A percentile compares a stretch with the other conserved stretches of the same genome.
phyloP scores from a whole-genome alignment of 2,113 vertebrate species.

The Arenaria interpres region DNA sequence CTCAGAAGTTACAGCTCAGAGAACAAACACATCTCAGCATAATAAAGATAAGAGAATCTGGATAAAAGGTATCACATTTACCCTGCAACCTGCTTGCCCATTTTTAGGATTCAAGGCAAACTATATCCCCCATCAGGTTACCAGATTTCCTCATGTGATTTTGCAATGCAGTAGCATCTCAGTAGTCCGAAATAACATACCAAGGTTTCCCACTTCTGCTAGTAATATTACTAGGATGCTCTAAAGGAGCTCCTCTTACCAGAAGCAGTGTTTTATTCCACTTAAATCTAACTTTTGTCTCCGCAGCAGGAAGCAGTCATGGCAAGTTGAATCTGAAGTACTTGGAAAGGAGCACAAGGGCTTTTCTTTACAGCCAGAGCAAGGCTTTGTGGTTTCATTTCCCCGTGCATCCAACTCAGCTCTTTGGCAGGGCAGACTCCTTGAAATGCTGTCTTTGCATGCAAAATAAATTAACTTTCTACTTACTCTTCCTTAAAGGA shows the following conservation, averaged over 20 bases:
- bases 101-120: background rate
- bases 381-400: background rate
- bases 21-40: background rate
- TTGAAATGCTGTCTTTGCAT: constrained; percentile 32
- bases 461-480: background rate
- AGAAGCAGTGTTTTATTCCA: background rate
- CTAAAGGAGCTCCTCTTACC: background rate
- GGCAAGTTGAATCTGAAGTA: background rate
- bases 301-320: background rate
- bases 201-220: background rate
- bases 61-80: background rate
- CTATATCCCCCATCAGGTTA: too few relatives aligned
- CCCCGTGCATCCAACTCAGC: background rate
- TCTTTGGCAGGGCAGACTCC: background rate
- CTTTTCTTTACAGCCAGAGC: background rate
- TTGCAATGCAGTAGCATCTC: background rate
- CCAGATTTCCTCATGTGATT: background rate
- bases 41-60: background rate
- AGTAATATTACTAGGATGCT: background rate
- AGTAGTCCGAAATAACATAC: background rate
- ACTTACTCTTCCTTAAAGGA: background rate
- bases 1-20: background rate
- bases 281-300: background rate
- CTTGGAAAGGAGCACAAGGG: constrained; percentile 9
- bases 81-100: background rate